These are phyloP conservation scores for Euproctis similis DNA, from an alignment of 2,888 invertebrate genomes.

Conservation along the genomic window DNA sequence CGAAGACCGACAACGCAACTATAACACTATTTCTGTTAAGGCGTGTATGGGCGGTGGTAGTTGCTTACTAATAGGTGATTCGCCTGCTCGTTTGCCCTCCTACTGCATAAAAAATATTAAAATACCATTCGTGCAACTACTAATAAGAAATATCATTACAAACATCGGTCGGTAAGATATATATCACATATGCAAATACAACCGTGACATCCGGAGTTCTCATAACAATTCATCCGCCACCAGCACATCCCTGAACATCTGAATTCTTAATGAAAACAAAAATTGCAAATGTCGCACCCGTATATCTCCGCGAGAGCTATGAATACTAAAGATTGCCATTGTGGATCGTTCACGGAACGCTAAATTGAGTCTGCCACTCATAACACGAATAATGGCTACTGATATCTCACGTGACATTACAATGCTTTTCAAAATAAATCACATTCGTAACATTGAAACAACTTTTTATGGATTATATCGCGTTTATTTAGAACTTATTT, in stretches of 20 bases:
- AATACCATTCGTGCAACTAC: no score
- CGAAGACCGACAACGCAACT: no score
- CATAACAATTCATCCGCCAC: constrained; percentile 54
- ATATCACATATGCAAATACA: constrained; percentile 1
- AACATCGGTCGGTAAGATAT: background rate
- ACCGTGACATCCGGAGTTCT: constrained; percentile 9
- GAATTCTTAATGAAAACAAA: constrained; percentile 73
- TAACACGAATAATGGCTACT: constrained; percentile 56
- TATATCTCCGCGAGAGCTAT: constrained; percentile 61
- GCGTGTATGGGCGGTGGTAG: no score
- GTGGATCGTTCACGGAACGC: constrained; percentile 58
- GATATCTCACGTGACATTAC: constrained; percentile 42
- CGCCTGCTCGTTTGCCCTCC: no score
- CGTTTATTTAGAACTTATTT: no score
- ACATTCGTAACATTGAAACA: no score
- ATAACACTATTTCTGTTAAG: no score
- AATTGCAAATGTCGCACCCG: constrained; percentile 70
- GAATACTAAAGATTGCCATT: constrained; percentile 73
- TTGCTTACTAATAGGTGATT: no score
- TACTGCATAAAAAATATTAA: no score
- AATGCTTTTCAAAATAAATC: background rate
- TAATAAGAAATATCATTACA: no score
- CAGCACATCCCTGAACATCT: constrained; percentile 65
- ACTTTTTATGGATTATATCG: constrained; percentile 7
- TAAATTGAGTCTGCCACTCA: constrained; percentile 56